phyloP scores from a whole-genome alignment of 2,113 vertebrate species.

The Hirundichthys speculiger region DNA sequence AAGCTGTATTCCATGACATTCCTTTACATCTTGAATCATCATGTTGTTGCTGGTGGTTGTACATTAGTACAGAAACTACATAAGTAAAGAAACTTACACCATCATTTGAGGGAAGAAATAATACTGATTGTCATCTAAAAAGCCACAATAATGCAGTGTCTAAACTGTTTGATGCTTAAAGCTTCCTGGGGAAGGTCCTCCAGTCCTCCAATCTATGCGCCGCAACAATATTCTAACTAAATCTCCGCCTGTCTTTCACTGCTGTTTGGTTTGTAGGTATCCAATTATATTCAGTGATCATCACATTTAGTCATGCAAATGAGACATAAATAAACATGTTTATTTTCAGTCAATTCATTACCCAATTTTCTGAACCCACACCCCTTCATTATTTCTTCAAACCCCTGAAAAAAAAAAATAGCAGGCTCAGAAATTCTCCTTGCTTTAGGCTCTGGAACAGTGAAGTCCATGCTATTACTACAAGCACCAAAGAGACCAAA shows the following conservation, averaged over 20 bases:
- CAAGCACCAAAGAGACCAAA: conserved; percentile 43
- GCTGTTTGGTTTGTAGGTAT: neutral
- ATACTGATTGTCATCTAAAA: neutral
- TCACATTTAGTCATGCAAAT: neutral
- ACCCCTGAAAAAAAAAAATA: neutral
- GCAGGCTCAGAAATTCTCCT: neutral
- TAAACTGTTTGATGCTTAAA: neutral
- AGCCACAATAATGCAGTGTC: neutral
- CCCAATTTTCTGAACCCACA: neutral
- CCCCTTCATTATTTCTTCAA: neutral
- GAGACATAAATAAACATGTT: conserved; percentile 5
- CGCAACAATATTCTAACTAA: neutral
- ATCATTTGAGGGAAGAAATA: neutral
- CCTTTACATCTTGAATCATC: too few relatives aligned
- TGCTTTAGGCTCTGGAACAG: conserved; percentile 14
- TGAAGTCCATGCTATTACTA: conserved; percentile 31
- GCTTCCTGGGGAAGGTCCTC: neutral
- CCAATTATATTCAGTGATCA: conserved; percentile 2
- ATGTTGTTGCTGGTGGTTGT: too few relatives aligned
- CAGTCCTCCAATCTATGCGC: neutral
- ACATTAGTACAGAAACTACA: too few relatives aligned
- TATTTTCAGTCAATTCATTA: neutral
- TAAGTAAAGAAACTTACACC: too few relatives aligned
- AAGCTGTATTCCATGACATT: too few relatives aligned
- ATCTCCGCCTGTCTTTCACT: neutral